Evolutionary conservation across 2,888 invertebrate species (phyloP).

Genomic region (Desoria tigrina): DNA sequence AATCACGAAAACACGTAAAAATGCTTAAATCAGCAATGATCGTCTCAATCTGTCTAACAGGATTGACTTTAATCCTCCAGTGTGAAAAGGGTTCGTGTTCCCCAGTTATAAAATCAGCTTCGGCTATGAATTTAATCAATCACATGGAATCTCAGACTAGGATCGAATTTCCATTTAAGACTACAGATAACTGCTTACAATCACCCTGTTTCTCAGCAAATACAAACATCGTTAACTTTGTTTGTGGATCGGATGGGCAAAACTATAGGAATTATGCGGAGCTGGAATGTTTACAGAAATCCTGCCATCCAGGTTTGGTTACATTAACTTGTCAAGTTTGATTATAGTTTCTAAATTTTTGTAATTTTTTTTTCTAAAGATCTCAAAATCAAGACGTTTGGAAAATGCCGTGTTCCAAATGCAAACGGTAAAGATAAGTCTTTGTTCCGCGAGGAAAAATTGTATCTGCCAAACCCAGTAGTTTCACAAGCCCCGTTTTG

Average conservation of each 20-base stretch:
- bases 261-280: constrained; percentile 14
- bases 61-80: no score
- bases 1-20: no score
- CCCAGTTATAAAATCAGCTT: no score
- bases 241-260: constrained; percentile 23
- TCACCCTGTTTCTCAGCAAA: no score
- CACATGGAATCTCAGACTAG: no score
- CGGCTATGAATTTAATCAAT: no score
- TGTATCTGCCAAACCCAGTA: neutral
- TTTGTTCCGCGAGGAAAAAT: neutral
- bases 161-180: no score
- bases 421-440: no score
- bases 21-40: no score
- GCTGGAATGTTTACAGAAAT: constrained; percentile 5
- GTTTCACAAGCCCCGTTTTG: constrained; percentile 13
- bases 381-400: neutral
- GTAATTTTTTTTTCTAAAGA: neutral
- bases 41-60: no score
- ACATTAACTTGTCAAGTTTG: neutral
- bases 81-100: no score
- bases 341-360: neutral
- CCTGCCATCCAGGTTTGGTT: constrained; percentile 6
- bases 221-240: neutral
- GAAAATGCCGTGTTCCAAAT: neutral
- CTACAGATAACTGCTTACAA: no score